These are phyloP conservation scores for Acromyrmex heyeri DNA, from an alignment of 1,140 invertebrate genomes.

Conservation along the genomic window DNA sequence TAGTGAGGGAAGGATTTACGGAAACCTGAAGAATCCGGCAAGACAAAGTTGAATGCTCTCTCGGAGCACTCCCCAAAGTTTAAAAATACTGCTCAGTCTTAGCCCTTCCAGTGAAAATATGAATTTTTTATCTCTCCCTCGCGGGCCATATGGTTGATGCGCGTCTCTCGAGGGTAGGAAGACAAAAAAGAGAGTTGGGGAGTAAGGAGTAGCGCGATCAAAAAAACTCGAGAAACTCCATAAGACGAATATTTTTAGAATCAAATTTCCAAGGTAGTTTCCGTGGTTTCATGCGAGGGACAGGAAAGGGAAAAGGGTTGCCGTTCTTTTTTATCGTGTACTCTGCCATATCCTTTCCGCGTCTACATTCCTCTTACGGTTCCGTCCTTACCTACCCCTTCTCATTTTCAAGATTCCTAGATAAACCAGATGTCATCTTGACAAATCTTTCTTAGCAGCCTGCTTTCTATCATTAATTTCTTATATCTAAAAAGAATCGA, in stretches of 20 bases:
- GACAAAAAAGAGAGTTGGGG: slow-evolving; percentile 68
- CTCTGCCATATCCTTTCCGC: slow-evolving; percentile 64
- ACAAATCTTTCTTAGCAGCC: slow-evolving; percentile 41
- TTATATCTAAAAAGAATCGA: background rate
- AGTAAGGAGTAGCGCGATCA: slow-evolving; percentile 42
- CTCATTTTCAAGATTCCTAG: slow-evolving; percentile 56
- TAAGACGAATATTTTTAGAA: slow-evolving; percentile 72
- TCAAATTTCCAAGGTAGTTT: slow-evolving; percentile 73
- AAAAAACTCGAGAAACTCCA: slow-evolving; percentile 62
- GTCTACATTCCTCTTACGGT: slow-evolving; percentile 68
- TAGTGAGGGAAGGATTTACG: slow-evolving; percentile 18
- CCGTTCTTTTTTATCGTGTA: background rate
- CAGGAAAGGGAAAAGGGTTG: slow-evolving; percentile 73
- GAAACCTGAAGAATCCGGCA: slow-evolving; percentile 51
- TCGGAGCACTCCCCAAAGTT: slow-evolving; percentile 53
- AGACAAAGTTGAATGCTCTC: slow-evolving; percentile 69
- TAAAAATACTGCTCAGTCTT: slow-evolving; percentile 72
- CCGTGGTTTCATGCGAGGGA: slow-evolving; percentile 53
- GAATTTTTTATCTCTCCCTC: slow-evolving; percentile 78
- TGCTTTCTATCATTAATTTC: slow-evolving; percentile 42
- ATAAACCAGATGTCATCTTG: slow-evolving; percentile 58
- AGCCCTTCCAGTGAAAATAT: slow-evolving; percentile 84
- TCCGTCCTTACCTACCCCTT: slow-evolving; percentile 45
- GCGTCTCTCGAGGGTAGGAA: slow-evolving; percentile 67
- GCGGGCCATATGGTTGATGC: slow-evolving; percentile 75